phyloP scores from a whole-genome alignment of 2,113 vertebrate species.

The Dermatemys mawii region DNA sequence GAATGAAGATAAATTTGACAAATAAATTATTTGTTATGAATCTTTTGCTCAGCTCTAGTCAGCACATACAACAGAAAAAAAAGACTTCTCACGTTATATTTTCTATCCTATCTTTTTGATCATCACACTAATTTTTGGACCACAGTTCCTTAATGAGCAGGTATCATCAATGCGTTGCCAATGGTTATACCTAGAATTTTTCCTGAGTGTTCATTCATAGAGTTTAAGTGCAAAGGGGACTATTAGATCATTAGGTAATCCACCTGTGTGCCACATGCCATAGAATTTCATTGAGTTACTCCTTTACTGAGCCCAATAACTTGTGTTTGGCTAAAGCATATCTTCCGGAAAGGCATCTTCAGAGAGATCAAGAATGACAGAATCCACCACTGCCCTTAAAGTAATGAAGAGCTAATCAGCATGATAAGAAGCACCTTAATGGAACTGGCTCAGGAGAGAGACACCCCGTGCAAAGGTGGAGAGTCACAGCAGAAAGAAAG shows the following conservation, averaged over 20 bases:
- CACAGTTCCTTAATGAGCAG: neutral
- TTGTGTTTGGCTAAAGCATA: neutral
- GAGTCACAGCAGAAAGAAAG: neutral
- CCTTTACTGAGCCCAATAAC: neutral
- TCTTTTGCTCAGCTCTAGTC: conserved; percentile 48
- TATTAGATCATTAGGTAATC: accelerated
- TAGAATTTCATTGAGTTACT: neutral
- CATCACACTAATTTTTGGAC: neutral
- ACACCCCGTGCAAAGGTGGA: neutral
- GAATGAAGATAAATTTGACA: conserved; percentile 21
- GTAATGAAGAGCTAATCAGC: neutral
- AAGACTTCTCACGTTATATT: no score
- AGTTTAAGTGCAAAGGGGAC: neutral
- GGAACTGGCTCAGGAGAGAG: neutral
- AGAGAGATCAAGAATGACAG: neutral
- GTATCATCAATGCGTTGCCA: neutral
- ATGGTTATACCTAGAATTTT: neutral
- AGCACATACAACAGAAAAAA: conserved; percentile 40
- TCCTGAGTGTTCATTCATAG: neutral
- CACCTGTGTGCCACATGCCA: neutral
- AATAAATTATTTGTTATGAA: conserved; percentile 72
- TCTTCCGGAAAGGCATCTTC: neutral
- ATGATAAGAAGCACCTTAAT: neutral
- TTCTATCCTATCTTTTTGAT: no score
- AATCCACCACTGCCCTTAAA: neutral